A percentile compares a stretch with the other conserved stretches of the same genome.
Conservation (phyloP, 2,888 invertebrate genomes). For the Petrolisthes manimaculis region DNA sequence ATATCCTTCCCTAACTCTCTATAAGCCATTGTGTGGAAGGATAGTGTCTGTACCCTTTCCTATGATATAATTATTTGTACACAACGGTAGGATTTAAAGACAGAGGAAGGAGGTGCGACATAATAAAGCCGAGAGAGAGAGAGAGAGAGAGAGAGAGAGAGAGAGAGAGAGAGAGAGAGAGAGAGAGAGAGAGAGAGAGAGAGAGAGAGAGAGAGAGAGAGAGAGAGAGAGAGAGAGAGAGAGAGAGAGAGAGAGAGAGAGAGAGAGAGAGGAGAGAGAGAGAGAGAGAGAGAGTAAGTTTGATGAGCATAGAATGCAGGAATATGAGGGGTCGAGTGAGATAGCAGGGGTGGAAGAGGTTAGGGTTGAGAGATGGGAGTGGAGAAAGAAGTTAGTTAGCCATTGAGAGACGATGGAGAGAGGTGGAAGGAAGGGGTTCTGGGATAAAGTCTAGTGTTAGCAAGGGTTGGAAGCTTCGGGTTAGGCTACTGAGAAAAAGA, state of each 20-base stretch:
- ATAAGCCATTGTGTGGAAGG: too few species aligned
- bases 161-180: not conserved
- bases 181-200: constrained; percentile 17
- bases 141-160: constrained; percentile 6
- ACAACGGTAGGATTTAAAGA: too few species aligned
- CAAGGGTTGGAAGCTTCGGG: too few species aligned
- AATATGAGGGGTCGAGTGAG: not conserved
- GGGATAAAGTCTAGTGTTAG: not conserved
- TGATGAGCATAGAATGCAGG: too few species aligned
- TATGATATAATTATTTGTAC: too few species aligned
- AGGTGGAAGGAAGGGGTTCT: not conserved
- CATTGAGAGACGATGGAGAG: not conserved
- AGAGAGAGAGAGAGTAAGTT: not conserved
- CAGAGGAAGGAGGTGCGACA: not conserved
- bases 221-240: not conserved
- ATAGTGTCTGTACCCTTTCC: too few species aligned
- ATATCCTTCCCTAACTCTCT: too few species aligned
- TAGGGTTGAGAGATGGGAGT: not conserved
- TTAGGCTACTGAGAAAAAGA: too few species aligned
- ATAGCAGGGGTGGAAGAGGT: not conserved
- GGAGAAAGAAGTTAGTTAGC: not conserved
- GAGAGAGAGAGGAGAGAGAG: not conserved
- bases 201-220: constrained; percentile 8
- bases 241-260: not conserved
- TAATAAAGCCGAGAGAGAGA: not conserved